Evolutionary conservation across 2,888 invertebrate species (phyloP), one percentile per base, ranked within the genome.

Genomic region (Melolontha melolontha): DNA sequence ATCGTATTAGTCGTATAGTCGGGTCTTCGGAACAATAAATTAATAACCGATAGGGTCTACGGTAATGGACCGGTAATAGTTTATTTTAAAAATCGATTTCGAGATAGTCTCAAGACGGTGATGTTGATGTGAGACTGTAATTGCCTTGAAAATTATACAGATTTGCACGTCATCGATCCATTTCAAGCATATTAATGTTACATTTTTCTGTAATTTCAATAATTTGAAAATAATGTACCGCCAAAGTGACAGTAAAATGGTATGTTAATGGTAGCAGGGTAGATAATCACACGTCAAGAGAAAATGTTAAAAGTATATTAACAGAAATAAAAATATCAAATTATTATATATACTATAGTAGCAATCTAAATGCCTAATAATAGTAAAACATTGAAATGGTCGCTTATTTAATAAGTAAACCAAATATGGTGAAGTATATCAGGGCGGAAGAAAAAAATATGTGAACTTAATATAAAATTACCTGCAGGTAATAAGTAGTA

Each of bases 81-180:
- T 54, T 59, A 59, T 59, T 40, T 59, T 47, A 59, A 44, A 22
- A 59, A 59, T 59, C 59, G 59, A 59, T 59, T 27, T 44, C 44
- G 44, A 59, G 59, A 59, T 59, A 47, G 29, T 44, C 27, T 12
- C 44, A 34, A 34, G 34, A 59, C 59, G 47, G 44, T 14, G 12
- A 44, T 16, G 47, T 14, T 47, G 47, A 47, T 14, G 47, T 44
- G 29, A 44, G 22, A 44, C 44, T 44, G 44, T 59, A 59, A 59
- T 59, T 59, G 44, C 27, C 44, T 59, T 17, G 44, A 44, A 59
- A 59, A 59, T 59, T 59, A 59, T 44, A 59, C 29, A 44, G 34
- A 59, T 64, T 64, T 64, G 64, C 64, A 64, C 64, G 64, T 64
- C 64, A 64, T 64, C 52, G 42, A 29, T 14, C 52, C 52, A 64